Evolutionary conservation across 2,888 invertebrate species (phyloP), one percentile per base, ranked within the genome.

Genomic region (Tipula helvola): DNA sequence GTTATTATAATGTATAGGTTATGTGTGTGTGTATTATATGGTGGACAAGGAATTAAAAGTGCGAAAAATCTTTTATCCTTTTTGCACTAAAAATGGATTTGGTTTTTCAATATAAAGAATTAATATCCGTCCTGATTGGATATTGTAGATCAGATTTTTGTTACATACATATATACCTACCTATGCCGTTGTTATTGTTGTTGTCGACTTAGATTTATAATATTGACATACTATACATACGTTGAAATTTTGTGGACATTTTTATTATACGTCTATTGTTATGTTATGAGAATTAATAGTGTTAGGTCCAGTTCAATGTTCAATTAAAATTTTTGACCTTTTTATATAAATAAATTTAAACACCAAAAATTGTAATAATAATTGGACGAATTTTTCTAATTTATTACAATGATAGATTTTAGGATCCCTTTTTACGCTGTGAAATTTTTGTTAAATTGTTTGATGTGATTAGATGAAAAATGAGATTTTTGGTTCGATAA

Each of bases 281-380:
- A 84, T n/a, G 39, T 84, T 84, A 39, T 84, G 36, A 71, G 36
- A 39, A 39, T 84, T 84, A 84, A 84, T 84, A 41, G 41, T 84
- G 84, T 84, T 84, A 84, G 39, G 84, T 84, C 39, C 84, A 84
- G 84, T 84, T 84, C 84, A 84, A 84, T 84, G 84, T 84, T 41
- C 84, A 84, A 84, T 84, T 84, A 84, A 84, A 39, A 16, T 39
- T 84, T 84, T 41, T 84, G 84, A 84, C 84, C 84, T 84, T 84
- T 84, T 84, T 16, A 16, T 36, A 39, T 36, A 36, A 12, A 39
- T 36, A 28, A 10, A 39, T 39, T 7, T 36, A 83, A 83, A 71
- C 12, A 36, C 83, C 13, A 83, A 83, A 36, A 84, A 84, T 84
- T 36, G 5, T 71, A 71, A 28, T 71, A 84, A 84, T 84, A 39